Evolutionary conservation across 2,888 invertebrate species (phyloP), one percentile per base, ranked within the genome.

Genomic region (Eristalis intricaria): DNA sequence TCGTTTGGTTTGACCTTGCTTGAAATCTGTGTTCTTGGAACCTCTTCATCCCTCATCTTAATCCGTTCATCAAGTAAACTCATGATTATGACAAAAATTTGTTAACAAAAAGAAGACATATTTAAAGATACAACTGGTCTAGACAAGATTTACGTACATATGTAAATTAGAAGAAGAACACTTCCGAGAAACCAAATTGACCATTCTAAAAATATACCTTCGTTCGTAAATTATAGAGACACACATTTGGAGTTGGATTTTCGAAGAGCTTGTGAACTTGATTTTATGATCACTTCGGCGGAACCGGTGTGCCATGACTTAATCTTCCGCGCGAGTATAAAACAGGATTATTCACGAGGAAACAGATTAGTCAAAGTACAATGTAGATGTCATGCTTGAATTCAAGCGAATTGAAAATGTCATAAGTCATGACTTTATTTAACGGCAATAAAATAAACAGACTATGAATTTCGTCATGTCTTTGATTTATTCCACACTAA

Each of bases 341-440:
- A 83, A 78, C 83, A 78, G 78, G 78, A 84, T 78, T 65, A 29
- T 19, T 19, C 13, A 73, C 29, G 35, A 74, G 71, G 83, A 61
- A 77, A 77, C 26, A 63, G 63, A 19, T 69, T 60, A 26, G 26
- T n/a, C 50, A 50, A 19, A 7, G 43, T 15, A 43, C 15, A n/a
- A 19, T 19, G 7, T 15, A 19, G n/a, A n/a, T n/a, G n/a, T 19
- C 50, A 50, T 5, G 43, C n/a, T 50, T n/a, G 43, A 50, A 50
- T n/a, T n/a, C 50, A 7, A n/a, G 19, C 19, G 15, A 5, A 2
- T 1, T 5, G 7, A 19, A 38, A 11, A 38, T 38, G 19, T n/a
- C 19, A 50, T 38, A 19, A 8, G 19, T 1, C 11, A 43, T n/a
- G 7, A 43, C 5, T 43, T n/a, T 7, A 43, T 19, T 50, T 8